These are phyloP conservation scores for Megaceryle alcyon DNA, from an alignment of 2,797 vertebrate genomes.

Conservation along the genomic window DNA sequence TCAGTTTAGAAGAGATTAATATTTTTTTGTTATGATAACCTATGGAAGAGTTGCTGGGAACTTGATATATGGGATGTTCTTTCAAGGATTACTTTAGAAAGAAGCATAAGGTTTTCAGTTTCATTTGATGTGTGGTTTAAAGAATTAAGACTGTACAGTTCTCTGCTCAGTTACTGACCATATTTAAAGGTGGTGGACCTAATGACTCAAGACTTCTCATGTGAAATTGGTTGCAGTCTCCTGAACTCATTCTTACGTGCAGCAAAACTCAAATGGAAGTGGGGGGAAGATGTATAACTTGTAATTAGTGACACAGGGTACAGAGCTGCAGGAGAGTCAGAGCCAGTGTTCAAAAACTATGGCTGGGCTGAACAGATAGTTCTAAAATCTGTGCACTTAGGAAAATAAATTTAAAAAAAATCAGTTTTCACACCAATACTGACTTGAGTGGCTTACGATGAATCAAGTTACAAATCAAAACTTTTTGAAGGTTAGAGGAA, in stretches of 20 bases:
- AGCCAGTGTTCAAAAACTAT: neutral
- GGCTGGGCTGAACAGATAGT: neutral
- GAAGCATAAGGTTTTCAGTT: neutral
- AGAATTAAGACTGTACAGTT: neutral
- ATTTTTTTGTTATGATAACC: neutral
- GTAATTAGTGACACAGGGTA: neutral
- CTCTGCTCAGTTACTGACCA: too few species aligned
- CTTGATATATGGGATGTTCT: neutral
- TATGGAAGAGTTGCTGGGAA: neutral
- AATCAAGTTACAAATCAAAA: neutral
- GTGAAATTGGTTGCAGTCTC: too few species aligned
- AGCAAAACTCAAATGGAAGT: neutral
- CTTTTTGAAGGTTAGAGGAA: neutral
- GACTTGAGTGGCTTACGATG: neutral
- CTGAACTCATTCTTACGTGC: too few species aligned
- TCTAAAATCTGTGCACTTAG: neutral
- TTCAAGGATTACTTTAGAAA: neutral
- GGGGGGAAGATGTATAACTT: accelerated
- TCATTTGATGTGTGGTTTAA: neutral
- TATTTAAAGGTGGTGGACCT: too few species aligned
- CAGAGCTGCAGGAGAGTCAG: neutral
- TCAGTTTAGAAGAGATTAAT: neutral
- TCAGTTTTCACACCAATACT: neutral
- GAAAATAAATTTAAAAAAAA: neutral
- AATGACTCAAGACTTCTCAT: too few species aligned